phyloP scores from a whole-genome alignment of 1,140 invertebrate genomes.

The Drosophila littoralis region DNA sequence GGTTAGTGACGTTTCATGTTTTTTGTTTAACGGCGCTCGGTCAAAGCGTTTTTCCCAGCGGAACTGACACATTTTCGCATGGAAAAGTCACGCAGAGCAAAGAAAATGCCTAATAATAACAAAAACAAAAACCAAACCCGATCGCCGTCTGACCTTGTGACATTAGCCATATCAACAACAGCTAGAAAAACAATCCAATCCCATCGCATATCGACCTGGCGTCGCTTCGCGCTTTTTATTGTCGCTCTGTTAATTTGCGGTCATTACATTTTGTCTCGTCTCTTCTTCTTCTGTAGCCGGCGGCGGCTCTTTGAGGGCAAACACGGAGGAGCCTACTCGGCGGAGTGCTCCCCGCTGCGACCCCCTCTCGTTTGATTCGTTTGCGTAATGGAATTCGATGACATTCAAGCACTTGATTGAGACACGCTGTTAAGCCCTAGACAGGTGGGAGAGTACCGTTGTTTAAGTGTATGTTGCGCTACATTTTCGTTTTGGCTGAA shows the following conservation, averaged over 20 bases:
- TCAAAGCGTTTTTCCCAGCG: slow-evolving; percentile 12
- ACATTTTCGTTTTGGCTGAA: neutral
- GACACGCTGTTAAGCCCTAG: slow-evolving; percentile 2
- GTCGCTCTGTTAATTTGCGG: slow-evolving; percentile 51
- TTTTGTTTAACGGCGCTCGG: neutral
- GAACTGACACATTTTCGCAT: slow-evolving; percentile 38
- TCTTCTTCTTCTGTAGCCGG: slow-evolving; percentile 1
- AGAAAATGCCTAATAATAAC: slow-evolving; percentile 1
- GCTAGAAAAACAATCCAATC: slow-evolving; percentile 43
- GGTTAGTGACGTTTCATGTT: slow-evolving; percentile 16
- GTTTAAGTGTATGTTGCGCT: neutral
- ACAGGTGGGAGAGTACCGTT: slow-evolving; percentile 2
- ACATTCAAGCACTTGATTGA: slow-evolving; percentile 26
- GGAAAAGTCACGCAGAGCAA: slow-evolving; percentile 36
- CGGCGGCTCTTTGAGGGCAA: slow-evolving; percentile 4
- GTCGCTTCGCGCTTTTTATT: slow-evolving; percentile 9
- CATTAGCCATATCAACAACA: slow-evolving; percentile 19
- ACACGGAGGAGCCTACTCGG: slow-evolving; percentile 31
- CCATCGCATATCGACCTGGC: slow-evolving; percentile 22
- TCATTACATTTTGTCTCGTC: slow-evolving; percentile 52
- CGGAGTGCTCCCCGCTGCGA: neutral
- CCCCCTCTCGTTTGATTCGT: neutral
- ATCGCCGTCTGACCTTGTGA: slow-evolving; percentile 37
- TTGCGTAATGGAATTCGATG: slow-evolving; percentile 34
- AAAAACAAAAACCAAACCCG: slow-evolving; percentile 5